Evolutionary conservation across 2,888 invertebrate species (phyloP).

Genomic region (Protophormia terraenovae): DNA sequence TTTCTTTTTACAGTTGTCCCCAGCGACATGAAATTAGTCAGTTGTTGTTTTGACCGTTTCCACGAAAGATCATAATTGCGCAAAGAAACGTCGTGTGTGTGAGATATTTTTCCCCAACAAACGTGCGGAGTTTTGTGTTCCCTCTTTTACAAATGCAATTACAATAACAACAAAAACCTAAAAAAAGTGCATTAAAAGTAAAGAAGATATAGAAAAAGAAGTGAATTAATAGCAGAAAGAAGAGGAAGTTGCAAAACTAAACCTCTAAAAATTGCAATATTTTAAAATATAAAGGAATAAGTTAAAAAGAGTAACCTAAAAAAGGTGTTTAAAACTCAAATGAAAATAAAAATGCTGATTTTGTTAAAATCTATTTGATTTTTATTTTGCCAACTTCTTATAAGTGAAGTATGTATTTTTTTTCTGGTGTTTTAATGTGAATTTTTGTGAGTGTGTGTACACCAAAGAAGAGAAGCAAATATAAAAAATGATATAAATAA

Average conservation of each 20-base stretch:
- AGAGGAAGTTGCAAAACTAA: constrained; percentile 53
- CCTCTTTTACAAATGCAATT: constrained; percentile 57
- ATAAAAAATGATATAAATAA: constrained; percentile 22
- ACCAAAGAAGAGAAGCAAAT: constrained; percentile 28
- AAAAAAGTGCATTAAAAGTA: constrained; percentile 48
- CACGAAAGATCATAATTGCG: constrained; percentile 15
- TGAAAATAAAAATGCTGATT: constrained; percentile 24
- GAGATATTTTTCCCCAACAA: constrained; percentile 2
- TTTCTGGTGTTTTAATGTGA: constrained; percentile 19
- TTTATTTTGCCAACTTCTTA: constrained; percentile 9
- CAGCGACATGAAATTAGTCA: not conserved
- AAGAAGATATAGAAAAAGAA: constrained; percentile 34
- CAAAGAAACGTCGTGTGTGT: not conserved
- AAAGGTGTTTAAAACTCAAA: not conserved
- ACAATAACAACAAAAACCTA: constrained; percentile 47
- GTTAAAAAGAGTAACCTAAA: not conserved
- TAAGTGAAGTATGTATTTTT: constrained; percentile 10
- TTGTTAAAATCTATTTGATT: constrained; percentile 1
- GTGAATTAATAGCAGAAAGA: constrained; percentile 25
- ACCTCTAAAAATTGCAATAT: constrained; percentile 10
- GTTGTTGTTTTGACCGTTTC: constrained; percentile 64
- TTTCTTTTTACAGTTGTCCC: not conserved
- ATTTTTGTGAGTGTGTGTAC: constrained; percentile 15
- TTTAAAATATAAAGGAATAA: constrained; percentile 23
- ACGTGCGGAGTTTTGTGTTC: constrained; percentile 49